Conservation (phyloP, 2,797 vertebrate species). For the Sparidentex hasta region DNA sequence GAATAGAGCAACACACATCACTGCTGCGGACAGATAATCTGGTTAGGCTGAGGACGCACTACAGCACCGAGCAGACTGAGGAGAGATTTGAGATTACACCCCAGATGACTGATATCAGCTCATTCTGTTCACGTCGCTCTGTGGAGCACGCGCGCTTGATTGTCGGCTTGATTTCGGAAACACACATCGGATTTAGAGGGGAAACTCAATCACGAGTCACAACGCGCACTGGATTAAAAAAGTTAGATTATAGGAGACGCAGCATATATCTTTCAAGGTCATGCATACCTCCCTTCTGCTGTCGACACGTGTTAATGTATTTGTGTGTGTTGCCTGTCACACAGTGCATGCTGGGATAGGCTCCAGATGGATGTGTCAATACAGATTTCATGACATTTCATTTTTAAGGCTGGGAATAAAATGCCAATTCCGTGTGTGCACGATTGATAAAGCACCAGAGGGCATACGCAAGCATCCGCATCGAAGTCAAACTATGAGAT, state of each 20-base stretch:
- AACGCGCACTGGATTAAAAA: neutral
- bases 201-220: neutral
- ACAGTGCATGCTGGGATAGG: neutral
- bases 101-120: constrained; percentile 38
- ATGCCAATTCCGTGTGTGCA: neutral
- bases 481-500: neutral
- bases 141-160: constrained; percentile 1
- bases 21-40: constrained; percentile 38
- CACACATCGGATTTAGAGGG: neutral
- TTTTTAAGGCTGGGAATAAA: neutral
- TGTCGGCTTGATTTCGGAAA: neutral
- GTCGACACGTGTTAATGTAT: neutral
- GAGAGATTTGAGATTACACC: constrained; percentile 41
- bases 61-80: constrained; percentile 11
- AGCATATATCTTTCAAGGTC: neutral
- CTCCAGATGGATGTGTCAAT: neutral
- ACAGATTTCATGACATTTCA: neutral
- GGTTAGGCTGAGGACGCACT: constrained; percentile 32
- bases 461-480: neutral
- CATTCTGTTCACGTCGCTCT: constrained; percentile 14
- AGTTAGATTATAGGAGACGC: neutral
- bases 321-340: neutral
- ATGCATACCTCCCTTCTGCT: neutral
- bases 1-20: constrained; percentile 17
- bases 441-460: neutral